A percentile compares a stretch with the other conserved stretches of the same genome.
Conservation (phyloP, 1,140 invertebrate species). For the Tetramorium parvispinum region DNA sequence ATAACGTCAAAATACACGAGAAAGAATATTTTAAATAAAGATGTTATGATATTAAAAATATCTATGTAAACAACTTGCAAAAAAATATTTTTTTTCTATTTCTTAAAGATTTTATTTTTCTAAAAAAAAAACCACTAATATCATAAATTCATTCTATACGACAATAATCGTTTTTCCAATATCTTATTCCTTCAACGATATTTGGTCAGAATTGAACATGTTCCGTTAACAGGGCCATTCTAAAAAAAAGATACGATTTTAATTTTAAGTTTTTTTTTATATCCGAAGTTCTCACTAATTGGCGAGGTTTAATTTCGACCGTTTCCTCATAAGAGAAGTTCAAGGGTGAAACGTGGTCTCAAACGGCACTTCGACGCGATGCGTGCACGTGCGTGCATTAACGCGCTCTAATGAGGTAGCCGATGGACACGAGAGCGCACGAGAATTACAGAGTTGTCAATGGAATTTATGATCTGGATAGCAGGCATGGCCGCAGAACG, state of each 20-base stretch:
- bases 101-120: not conserved
- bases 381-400: constrained; percentile 27
- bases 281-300: not conserved
- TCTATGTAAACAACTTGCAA: not conserved
- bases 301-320: not conserved
- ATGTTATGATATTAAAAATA: not conserved
- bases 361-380: not conserved
- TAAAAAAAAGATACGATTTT: not conserved
- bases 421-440: not conserved
- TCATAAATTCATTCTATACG: not conserved
- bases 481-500: constrained; percentile 55
- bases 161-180: not conserved
- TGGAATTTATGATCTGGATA: constrained; percentile 75
- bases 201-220: not conserved
- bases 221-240: not conserved
- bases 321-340: constrained; percentile 16
- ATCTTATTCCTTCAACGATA: not conserved
- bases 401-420: constrained; percentile 1
- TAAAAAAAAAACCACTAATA: too few relatives aligned
- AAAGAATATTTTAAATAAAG: not conserved
- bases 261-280: not conserved
- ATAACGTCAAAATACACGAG: not conserved
- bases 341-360: constrained; percentile 19
- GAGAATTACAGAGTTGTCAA: constrained; percentile 57
- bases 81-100: not conserved